These are phyloP conservation scores for Yponomeuta malinellus DNA, from an alignment of 2,888 invertebrate genomes.

Conservation along the genomic window DNA sequence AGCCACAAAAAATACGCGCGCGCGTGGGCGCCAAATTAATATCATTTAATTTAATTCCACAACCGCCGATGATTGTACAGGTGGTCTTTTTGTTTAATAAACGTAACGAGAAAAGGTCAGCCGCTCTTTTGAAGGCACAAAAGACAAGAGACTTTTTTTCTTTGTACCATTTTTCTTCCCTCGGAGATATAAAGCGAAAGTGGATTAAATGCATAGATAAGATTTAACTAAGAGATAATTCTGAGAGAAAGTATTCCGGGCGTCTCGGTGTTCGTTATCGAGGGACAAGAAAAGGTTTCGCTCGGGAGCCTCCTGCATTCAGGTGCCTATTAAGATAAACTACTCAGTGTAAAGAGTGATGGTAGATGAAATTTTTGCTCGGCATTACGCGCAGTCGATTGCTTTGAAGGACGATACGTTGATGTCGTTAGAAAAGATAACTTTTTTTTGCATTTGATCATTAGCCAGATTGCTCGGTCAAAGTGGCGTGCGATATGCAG, in stretches of 20 bases:
- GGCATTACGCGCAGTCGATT: not conserved
- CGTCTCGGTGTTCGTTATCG: constrained; percentile 29
- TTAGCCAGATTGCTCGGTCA: too few relatives aligned
- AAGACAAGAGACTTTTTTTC: constrained; percentile 40
- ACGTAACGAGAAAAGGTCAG: constrained; percentile 49
- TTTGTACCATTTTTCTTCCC: constrained; percentile 45
- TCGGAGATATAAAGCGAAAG: constrained; percentile 61
- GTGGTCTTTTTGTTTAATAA: constrained; percentile 60
- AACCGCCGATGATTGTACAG: constrained; percentile 50
- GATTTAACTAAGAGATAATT: constrained; percentile 49
- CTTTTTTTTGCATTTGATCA: not conserved
- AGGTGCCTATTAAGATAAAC: constrained; percentile 35
- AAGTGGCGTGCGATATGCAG: too few relatives aligned
- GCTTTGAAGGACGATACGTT: not conserved
- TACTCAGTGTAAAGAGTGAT: constrained; percentile 1
- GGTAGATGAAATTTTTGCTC: constrained; percentile 10
- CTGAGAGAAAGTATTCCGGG: constrained; percentile 33
- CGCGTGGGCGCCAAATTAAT: constrained; percentile 35
- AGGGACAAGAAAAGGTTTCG: constrained; percentile 29
- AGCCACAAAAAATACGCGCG: constrained; percentile 31
- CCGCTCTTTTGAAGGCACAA: constrained; percentile 51
- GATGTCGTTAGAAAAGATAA: not conserved
- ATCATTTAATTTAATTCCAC: constrained; percentile 49
- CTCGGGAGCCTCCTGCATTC: constrained; percentile 35
- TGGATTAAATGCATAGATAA: constrained; percentile 70